Conservation (phyloP, 2,888 invertebrate genomes). For the Pasiphila rectangulata region DNA sequence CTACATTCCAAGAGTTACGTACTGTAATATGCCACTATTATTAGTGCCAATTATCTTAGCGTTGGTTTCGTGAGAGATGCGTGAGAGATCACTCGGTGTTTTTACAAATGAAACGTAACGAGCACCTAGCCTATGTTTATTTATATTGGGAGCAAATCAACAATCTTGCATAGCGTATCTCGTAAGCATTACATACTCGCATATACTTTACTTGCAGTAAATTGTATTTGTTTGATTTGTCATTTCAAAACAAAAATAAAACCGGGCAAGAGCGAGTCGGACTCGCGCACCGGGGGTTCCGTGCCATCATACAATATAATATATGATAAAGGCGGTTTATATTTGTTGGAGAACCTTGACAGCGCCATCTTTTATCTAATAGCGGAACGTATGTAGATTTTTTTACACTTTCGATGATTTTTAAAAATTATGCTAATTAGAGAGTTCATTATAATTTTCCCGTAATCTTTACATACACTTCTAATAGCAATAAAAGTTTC, state of each 20-base stretch:
- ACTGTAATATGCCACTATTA: slow-evolving; percentile 9
- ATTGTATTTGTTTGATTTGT: background rate
- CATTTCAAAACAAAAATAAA: too few species aligned
- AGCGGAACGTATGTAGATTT: too few species aligned
- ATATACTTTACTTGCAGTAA: background rate
- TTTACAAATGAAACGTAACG: slow-evolving; percentile 32
- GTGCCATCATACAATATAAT: background rate
- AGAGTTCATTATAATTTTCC: too few species aligned
- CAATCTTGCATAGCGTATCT: background rate
- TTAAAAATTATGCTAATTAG: too few species aligned
- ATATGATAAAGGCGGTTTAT: too few species aligned
- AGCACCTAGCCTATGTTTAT: slow-evolving; percentile 4
- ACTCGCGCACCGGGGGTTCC: too few species aligned
- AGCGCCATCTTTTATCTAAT: too few species aligned
- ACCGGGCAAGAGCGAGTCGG: too few species aligned
- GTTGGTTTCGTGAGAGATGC: slow-evolving; percentile 35
- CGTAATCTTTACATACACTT: too few species aligned
- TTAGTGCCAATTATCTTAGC: slow-evolving; percentile 22
- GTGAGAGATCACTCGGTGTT: slow-evolving; percentile 26
- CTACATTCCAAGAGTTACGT: slow-evolving; percentile 16
- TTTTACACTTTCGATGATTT: too few species aligned
- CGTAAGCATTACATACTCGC: background rate
- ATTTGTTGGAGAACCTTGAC: too few species aligned
- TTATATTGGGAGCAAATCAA: slow-evolving; percentile 2
- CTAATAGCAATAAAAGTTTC: too few species aligned